A percentile compares a stretch with the other conserved stretches of the same genome.
phyloP scores from a whole-genome alignment of 2,797 vertebrate genomes.

The Ara ararauna region DNA sequence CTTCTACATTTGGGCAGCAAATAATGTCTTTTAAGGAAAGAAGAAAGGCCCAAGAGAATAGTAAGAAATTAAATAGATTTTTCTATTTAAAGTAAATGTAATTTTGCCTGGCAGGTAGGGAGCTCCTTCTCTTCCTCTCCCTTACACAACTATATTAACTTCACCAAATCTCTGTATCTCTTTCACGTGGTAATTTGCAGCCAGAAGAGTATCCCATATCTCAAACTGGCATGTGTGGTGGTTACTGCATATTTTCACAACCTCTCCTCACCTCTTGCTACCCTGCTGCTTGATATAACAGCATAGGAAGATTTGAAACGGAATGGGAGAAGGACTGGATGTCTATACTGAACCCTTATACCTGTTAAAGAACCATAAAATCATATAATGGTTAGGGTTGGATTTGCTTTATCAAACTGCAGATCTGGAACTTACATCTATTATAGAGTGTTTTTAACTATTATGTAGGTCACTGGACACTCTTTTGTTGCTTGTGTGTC shows the following conservation, averaged over 20 bases:
- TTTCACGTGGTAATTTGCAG: neutral
- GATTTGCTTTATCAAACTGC: slow-evolving; percentile 2
- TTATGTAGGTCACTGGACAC: neutral
- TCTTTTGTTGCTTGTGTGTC: neutral
- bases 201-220: neutral
- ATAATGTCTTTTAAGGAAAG: neutral
- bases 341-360: neutral
- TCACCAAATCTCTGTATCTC: neutral
- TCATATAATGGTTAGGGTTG: neutral
- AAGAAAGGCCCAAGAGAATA: neutral
- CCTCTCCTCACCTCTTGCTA: neutral
- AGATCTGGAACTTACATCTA: neutral
- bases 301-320: neutral
- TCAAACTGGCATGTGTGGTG: neutral
- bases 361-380: neutral
- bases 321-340: neutral
- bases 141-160: neutral
- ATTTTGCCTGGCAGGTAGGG: neutral
- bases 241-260: neutral
- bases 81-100: slow-evolving; percentile 39
- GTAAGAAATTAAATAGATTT: slow-evolving; percentile 36
- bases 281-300: neutral
- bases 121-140: neutral
- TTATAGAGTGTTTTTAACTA: neutral
- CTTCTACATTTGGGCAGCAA: neutral